These are phyloP conservation scores for Bombyx huttoni DNA, from an alignment of 2,888 invertebrate species.

Conservation along the genomic window DNA sequence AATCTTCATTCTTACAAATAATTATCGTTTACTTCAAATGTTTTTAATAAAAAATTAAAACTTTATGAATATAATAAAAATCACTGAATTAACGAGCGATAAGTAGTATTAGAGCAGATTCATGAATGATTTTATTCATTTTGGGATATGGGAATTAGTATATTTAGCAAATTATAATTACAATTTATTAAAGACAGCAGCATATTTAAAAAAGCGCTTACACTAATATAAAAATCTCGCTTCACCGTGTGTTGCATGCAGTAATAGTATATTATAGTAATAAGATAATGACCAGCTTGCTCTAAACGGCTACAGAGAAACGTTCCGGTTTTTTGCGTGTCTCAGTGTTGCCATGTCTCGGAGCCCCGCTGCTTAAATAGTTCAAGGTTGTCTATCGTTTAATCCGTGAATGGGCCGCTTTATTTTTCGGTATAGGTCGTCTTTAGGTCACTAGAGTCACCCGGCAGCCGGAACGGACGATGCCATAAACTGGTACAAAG, in stretches of 20 bases:
- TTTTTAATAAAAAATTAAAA: no score
- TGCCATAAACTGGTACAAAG: slow-evolving; percentile 40
- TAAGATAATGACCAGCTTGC: slow-evolving; percentile 65
- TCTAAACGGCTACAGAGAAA: slow-evolving; percentile 47
- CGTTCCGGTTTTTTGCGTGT: slow-evolving; percentile 37
- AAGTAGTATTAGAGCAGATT: no score
- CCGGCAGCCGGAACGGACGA: slow-evolving; percentile 37
- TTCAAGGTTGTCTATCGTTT: slow-evolving; percentile 53
- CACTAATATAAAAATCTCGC: not conserved
- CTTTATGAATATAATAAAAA: no score
- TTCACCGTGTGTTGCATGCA: slow-evolving; percentile 20
- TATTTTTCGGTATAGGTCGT: slow-evolving; percentile 60
- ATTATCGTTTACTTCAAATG: no score
- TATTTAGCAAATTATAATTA: no score
- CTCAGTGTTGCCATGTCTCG: slow-evolving; percentile 47
- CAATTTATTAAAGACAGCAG: not conserved
- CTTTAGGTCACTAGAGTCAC: slow-evolving; percentile 57
- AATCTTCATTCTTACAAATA: no score
- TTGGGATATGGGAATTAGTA: no score
- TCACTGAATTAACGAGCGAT: no score
- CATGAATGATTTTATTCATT: no score
- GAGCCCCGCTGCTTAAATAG: slow-evolving; percentile 60
- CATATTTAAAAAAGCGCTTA: not conserved
- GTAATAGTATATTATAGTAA: slow-evolving; percentile 50
- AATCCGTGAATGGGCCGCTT: slow-evolving; percentile 50